Evolutionary conservation across 2,888 invertebrate genomes (phyloP).

Genomic region (Drosophila multiciliata): DNA sequence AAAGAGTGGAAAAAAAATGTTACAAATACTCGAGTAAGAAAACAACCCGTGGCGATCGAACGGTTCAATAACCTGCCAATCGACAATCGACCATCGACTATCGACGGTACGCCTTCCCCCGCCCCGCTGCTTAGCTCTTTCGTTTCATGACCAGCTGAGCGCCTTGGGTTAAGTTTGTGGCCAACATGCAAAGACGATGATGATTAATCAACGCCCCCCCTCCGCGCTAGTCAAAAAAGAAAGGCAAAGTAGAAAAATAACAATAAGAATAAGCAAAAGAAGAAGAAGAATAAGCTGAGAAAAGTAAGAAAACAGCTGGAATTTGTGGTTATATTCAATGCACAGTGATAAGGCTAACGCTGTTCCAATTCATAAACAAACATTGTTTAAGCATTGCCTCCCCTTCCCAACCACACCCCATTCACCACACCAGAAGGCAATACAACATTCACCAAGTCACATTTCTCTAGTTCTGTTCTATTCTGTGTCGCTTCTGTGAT

Average conservation of each 20-base stretch:
- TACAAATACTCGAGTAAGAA: conserved; percentile 57
- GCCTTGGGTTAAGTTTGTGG: conserved; percentile 15
- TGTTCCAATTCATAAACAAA: conserved; percentile 72
- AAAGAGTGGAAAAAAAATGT: conserved; percentile 43
- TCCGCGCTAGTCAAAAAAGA: conserved; percentile 18
- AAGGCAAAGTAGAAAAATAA: conserved; percentile 6
- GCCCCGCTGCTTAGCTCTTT: neutral
- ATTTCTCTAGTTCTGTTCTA: conserved; percentile 28
- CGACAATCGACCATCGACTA: conserved; percentile 43
- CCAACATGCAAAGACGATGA: conserved; percentile 61
- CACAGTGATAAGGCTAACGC: conserved; percentile 72
- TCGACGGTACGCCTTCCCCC: neutral
- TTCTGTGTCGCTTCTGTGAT: conserved; percentile 36
- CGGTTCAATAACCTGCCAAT: conserved; percentile 73
- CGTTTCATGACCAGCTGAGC: conserved; percentile 9
- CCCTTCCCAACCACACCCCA: neutral
- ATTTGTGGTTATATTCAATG: conserved; percentile 21
- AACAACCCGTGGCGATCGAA: conserved; percentile 22
- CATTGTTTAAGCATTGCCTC: conserved; percentile 21
- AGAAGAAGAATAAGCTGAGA: conserved; percentile 1
- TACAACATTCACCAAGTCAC: conserved; percentile 47
- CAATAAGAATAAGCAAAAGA: conserved; percentile 6
- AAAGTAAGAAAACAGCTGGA: conserved; percentile 23
- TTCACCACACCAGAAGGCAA: neutral
- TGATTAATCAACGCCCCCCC: conserved; percentile 69